Base-by-base conservation (phyloP, 1,140 invertebrate species). In the Drosophila eugracilis region DNA sequence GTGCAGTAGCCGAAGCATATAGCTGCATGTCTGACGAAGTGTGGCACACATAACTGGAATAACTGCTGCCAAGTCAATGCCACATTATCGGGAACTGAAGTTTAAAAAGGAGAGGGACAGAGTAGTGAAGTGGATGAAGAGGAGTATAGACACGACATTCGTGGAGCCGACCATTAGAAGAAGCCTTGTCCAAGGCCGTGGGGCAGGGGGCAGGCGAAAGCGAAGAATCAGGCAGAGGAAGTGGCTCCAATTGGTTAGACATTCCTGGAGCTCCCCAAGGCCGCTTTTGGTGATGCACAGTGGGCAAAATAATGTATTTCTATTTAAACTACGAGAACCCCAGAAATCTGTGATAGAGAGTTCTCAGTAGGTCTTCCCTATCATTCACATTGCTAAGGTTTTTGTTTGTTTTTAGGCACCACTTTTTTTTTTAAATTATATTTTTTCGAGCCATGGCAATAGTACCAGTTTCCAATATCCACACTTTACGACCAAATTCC, bases 21-120 rank as follows among this genome's bases (percentile, higher is more conserved):
- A 10, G 57, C 48, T 67, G 78, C 78, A 42, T 50, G 73, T 50
- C 73, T 52, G 34, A 45, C n/a, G 30, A 55, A 59, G 49, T 59
- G 49, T 55, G 55, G 49, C 71, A 49, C 52, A 75, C 62, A 83
- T 83, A 83, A 83, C 78, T 81, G 78, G 78, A 81, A 81, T 81
- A 75, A 72, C 78, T 47, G 42, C 74, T 58, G 65, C 65, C 47
- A 34, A 67, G 63, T 69, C 62, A 69, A 58, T 55, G 44, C 24
- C 45, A 58, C 36, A 58, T 66, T 66, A 66, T 63, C 62, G 42
- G 58, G 17, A 48, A 47, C 32, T 42, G 14, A 37, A 37, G 55
- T 14, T 37, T 5, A 1, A 12, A 21, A 6, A 3, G 14, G 14
- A 17, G 21, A 1, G 39, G 19, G 15, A 12, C 3, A n/a, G n/a